Base-by-base conservation (phyloP, 2,888 invertebrate species). In the Amphipyra tragopoginis region DNA sequence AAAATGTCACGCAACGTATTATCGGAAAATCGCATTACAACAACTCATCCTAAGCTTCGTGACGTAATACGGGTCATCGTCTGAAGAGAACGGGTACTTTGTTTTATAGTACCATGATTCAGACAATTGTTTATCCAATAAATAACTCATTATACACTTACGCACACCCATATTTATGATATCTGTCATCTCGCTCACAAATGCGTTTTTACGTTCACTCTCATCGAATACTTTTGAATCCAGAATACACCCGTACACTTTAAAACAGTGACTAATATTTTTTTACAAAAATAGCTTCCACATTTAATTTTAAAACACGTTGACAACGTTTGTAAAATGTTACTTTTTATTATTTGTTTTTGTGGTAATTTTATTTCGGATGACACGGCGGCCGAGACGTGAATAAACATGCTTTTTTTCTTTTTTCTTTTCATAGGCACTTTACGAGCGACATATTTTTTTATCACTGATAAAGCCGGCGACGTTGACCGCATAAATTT, bases 311-410 rank as follows among this genome's bases (percentile, higher is more conserved):
- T 74, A 76, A 71, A 73, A 47, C 65, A 54, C 59, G 79, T 67
- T 79, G 80, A 77, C 80, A 71, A 54, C 66, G 59, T 59, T 34
- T 52, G 51, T 59, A 57, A 63, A 67, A 69, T 47, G 48, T 38
- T 58, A 53, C 69, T 43, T 71, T 77, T 79, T 79, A 79, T 74
- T 79, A 70, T 78, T 79, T 78, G 77, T 78, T 79, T 75, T 74
- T 55, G 68, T 62, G 59, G 36, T 64, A 50, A 57, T 73, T 64
- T 73, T 67, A 49, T 70, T 59, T 52, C 13, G 15, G 48, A 44
- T 64, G 61, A 57, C 62, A 57, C 56, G 34, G 9, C 29, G 29
- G 4, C 4, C 42, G 58, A 11, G 44, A 42, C 11, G n/a, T 48
- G 43, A 58, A 59, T 62, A 57, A 48, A 51, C 54, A 34, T n/a